Conservation (phyloP, 1,140 invertebrate species). For the Nixonia krombeini region DNA sequence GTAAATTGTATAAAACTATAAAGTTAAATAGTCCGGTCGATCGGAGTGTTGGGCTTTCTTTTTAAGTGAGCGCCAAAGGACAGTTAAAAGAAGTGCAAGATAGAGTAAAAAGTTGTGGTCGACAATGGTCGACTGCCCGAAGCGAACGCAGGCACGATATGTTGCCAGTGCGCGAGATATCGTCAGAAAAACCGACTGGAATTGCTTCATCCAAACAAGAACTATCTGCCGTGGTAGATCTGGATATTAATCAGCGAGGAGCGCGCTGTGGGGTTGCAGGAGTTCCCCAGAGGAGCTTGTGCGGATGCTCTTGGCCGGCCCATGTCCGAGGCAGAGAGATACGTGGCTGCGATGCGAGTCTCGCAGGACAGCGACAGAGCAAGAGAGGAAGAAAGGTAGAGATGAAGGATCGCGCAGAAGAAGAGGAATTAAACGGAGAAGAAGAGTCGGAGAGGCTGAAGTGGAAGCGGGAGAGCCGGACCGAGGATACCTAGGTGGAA, state of each 20-base stretch:
- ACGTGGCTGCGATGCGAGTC: not conserved
- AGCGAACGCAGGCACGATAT: conserved; percentile 43
- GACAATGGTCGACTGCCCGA: no score
- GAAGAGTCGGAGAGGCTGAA: conserved; percentile 13
- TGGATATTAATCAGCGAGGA: conserved; percentile 62
- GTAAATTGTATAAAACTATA: no score
- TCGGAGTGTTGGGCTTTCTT: no score
- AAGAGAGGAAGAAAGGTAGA: conserved; percentile 16
- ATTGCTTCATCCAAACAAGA: conserved; percentile 67
- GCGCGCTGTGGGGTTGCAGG: conserved; percentile 40
- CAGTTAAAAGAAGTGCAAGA: no score
- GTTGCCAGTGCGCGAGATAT: conserved; percentile 52
- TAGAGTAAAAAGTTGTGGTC: no score
- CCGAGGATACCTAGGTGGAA: conserved; percentile 45
- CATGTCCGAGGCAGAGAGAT: conserved; percentile 28
- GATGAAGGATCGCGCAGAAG: conserved; percentile 30
- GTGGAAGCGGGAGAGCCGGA: conserved; percentile 29
- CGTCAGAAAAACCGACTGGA: conserved; percentile 62
- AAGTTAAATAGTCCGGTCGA: no score
- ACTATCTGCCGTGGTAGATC: conserved; percentile 58
- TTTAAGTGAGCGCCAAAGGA: no score
- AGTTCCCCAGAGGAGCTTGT: conserved; percentile 14
- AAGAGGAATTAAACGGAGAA: conserved; percentile 24
- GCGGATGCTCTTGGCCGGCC: conserved; percentile 39
- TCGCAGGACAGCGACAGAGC: conserved; percentile 4